Base-by-base conservation (phyloP, 2,113 vertebrate genomes). In the Ammodramus savannarum region DNA sequence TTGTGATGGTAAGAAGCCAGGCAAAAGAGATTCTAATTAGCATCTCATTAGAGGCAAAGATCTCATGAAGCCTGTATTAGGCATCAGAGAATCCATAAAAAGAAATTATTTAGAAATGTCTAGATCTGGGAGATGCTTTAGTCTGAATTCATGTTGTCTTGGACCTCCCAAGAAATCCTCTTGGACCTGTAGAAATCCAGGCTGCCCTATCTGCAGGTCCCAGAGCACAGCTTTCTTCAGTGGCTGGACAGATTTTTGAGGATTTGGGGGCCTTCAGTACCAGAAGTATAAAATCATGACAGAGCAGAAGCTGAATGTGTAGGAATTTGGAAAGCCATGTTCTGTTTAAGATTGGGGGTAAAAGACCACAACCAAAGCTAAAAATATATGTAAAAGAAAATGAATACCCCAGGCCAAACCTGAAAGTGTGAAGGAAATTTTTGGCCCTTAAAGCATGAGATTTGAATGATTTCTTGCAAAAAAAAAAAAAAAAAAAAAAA, bases 321-420 rank as follows among this genome's bases (percentile, higher is more conserved):
- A 67, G 21, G 10, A 86, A 16, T 49, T 65, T 85, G 44, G 26
- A 67, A 72, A 69, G 15, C 18, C 68, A 13, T 41, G 26, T 2
- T 1, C 3, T 39, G 1, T 22, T 83, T 62, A 80, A 58, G 18
- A 41, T 0, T 55, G 9, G 11, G 43, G 5, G 4, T 66, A 69
- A 69, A 86, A 76, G 54, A 27, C 15, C 27, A 55, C 19, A 68
- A 26, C 4, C 4, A 80, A 61, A 69, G 32, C 16, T 69, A 63
- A 62, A 51, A 92, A 46, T 13, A 7, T 41, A 41, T 38, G 66
- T 80, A 25, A 52, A 74, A 68, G 39, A 39, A 39, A 43, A 62
- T 41, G 0, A 71, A 51, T n/a, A 27, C 6, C 27, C 63, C 8
- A 8, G 59, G 27, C 3, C 39, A 84, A 58, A 76, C 25, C 19